Evolutionary conservation across 2,797 vertebrate species (phyloP).

Genomic region (Anguilla marmorata): DNA sequence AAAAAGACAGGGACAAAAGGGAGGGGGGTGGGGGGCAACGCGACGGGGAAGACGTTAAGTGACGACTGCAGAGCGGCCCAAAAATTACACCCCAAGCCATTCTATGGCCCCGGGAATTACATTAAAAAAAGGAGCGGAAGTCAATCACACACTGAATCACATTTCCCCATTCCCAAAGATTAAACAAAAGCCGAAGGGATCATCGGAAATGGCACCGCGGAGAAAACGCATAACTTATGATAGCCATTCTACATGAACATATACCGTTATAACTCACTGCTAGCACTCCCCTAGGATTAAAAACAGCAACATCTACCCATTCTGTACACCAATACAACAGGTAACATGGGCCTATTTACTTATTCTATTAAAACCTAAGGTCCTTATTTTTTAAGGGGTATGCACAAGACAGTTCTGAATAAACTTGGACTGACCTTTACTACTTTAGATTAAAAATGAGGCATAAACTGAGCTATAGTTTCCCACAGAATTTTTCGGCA

Average conservation of each 20-base stretch:
- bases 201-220: not conserved
- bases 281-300: not conserved
- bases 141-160: not conserved
- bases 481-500: not conserved
- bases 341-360: not conserved
- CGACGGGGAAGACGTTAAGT: not conserved
- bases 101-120: not conserved
- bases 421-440: not conserved
- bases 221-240: not conserved
- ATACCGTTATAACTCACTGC: not conserved
- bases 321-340: constrained; percentile 4
- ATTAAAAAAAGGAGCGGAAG: not conserved
- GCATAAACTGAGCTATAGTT: not conserved
- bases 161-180: not conserved
- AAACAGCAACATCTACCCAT: not conserved
- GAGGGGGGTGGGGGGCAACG: not conserved
- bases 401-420: not conserved
- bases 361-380: not conserved
- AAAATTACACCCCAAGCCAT: not conserved
- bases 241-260: not conserved
- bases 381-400: not conserved
- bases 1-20: not conserved
- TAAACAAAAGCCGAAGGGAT: not conserved
- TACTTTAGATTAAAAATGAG: not conserved
- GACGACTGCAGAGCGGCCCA: not conserved